Percentiles rank a stretch among this genome's conserved stretches.
phyloP scores from a whole-genome alignment of 92 coral and sea anemone genomes.

The Anthopleura xanthogrammica region DNA sequence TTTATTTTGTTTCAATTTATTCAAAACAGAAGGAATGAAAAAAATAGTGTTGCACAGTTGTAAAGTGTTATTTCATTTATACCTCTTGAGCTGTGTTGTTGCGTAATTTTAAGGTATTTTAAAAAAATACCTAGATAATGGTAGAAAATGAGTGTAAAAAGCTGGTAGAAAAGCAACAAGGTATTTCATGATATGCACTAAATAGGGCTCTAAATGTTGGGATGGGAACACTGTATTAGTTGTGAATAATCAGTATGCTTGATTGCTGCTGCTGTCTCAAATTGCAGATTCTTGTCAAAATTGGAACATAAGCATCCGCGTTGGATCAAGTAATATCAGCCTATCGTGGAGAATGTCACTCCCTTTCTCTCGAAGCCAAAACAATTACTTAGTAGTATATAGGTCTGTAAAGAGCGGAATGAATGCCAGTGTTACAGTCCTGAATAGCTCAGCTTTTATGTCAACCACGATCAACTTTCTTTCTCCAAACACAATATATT shows the following conservation, averaged over 20 bases:
- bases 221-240: neutral
- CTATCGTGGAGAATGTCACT: neutral
- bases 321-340: constrained; percentile 14
- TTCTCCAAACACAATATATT: neutral
- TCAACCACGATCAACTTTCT: neutral
- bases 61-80: too few relatives aligned
- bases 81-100: too few relatives aligned
- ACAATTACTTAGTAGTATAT: neutral
- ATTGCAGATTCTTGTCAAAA: neutral
- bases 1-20: neutral
- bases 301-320: constrained; percentile 12
- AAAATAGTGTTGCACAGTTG: neutral
- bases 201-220: neutral
- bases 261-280: neutral
- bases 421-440: neutral
- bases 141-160: too few relatives aligned
- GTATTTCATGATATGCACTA: too few relatives aligned
- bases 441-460: neutral
- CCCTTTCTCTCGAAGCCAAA: neutral
- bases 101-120: too few relatives aligned
- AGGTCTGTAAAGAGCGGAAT: neutral
- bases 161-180: neutral
- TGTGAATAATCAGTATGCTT: neutral
- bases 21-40: neutral
- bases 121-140: too few relatives aligned